Percentiles rank a stretch among this genome's conserved stretches.
Conservation (phyloP, 2,888 invertebrate genomes). For the Tortricodes alternella region DNA sequence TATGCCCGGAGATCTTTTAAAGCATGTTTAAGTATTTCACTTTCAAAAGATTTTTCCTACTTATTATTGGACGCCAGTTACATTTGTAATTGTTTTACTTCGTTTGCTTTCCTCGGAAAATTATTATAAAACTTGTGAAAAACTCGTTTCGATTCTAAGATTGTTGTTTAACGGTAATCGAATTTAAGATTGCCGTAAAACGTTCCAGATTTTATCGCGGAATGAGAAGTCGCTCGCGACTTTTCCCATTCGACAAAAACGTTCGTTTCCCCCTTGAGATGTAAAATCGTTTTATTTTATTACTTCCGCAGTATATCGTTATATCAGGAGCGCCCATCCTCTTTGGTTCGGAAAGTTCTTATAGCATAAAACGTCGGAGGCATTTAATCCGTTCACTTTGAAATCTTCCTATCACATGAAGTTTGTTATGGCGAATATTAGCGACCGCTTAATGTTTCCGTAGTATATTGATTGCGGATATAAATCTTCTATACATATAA, state of each 20-base stretch:
- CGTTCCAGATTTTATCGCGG: constrained; percentile 80
- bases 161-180: constrained; percentile 80
- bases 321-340: constrained; percentile 66
- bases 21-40: constrained; percentile 22
- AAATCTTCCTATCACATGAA: constrained; percentile 31
- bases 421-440: constrained; percentile 16
- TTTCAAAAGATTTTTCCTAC: constrained; percentile 28
- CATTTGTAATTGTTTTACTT: background rate
- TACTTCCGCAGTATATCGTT: constrained; percentile 80
- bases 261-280: constrained; percentile 78
- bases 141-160: constrained; percentile 60
- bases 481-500: too few species aligned
- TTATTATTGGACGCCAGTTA: background rate
- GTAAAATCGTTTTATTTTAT: constrained; percentile 83
- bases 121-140: constrained; percentile 42
- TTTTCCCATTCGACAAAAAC: constrained; percentile 81
- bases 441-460: background rate
- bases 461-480: constrained; percentile 29
- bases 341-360: constrained; percentile 57
- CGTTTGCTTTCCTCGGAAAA: constrained; percentile 11
- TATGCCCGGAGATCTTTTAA: constrained; percentile 33
- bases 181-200: constrained; percentile 81
- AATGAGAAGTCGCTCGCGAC: constrained; percentile 80
- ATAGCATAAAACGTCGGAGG: constrained; percentile 52
- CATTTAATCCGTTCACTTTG: constrained; percentile 45